Percentiles rank a stretch among this genome's conserved stretches.
phyloP scores from a whole-genome alignment of 2,888 invertebrate genomes.

The Platypus cylindrus region DNA sequence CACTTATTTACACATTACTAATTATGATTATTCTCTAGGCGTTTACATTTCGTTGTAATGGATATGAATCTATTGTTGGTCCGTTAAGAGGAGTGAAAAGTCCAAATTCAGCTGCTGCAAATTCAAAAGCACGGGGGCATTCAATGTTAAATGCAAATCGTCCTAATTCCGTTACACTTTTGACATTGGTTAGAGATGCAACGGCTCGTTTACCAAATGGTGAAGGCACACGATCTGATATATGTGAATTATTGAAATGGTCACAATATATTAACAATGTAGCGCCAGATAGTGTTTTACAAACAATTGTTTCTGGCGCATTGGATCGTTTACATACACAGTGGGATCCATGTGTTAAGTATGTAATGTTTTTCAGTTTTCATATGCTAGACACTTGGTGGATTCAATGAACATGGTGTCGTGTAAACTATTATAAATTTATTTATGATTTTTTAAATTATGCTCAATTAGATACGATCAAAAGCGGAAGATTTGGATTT shows the following conservation, averaged over 20 bases:
- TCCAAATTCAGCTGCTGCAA: conserved; percentile 43
- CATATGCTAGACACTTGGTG: too few relatives aligned
- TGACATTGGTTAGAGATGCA: conserved; percentile 86
- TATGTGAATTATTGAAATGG: conserved; percentile 69
- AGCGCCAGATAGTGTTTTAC: conserved; percentile 50
- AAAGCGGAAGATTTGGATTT: conserved; percentile 89
- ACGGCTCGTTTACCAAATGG: conserved; percentile 89
- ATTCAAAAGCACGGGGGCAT: conserved; percentile 64
- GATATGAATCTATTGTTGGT: conserved; percentile 72
- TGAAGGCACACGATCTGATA: conserved; percentile 83
- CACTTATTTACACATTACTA: too few relatives aligned
- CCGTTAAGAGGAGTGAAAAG: conserved; percentile 55
- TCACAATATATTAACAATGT: conserved; percentile 46
- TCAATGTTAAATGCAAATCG: conserved; percentile 67
- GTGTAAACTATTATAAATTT: neutral
- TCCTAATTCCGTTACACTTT: conserved; percentile 82
- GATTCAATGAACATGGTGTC: too few relatives aligned
- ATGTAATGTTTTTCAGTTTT: conserved; percentile 5
- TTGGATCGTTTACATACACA: conserved; percentile 82
- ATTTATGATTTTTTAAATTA: neutral
- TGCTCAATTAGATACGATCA: conserved; percentile 53
- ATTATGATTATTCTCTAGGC: conserved; percentile 35
- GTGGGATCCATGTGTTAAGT: conserved; percentile 81
- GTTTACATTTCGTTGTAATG: conserved; percentile 71
- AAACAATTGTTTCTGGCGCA: conserved; percentile 80